Evolutionary conservation across 1,140 invertebrate species (phyloP).

Genomic region (Watersipora subatra): DNA sequence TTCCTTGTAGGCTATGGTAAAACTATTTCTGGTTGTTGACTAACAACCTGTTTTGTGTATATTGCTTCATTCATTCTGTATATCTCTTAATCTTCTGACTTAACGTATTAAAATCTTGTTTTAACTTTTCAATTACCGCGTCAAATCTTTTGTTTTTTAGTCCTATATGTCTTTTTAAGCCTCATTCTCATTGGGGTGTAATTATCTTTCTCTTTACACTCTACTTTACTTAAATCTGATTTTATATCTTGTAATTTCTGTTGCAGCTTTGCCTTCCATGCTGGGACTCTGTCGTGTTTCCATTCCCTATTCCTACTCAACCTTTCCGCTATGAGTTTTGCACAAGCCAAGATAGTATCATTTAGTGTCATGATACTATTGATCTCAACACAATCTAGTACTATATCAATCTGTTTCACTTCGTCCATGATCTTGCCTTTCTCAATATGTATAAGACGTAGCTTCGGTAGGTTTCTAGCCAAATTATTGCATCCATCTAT

Average conservation of each 20-base stretch:
- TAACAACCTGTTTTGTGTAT: no score
- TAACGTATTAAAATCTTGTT: no score
- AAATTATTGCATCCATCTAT: no score
- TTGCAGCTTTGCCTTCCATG: not conserved
- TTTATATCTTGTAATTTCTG: not conserved
- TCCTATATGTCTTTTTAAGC: not conserved
- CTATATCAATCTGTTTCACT: not conserved
- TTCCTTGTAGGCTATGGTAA: no score
- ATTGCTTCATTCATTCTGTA: no score
- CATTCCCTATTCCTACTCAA: not conserved
- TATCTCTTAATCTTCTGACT: no score
- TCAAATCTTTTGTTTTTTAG: no score
- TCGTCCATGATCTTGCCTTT: not conserved
- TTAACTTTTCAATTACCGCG: no score
- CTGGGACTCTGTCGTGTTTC: not conserved
- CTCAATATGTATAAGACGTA: not conserved
- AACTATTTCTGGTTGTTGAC: no score
- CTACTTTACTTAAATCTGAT: not conserved
- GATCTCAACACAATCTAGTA: not conserved
- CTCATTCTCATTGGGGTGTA: not conserved
- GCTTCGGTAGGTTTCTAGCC: no score
- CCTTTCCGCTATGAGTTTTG: no score
- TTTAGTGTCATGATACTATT: not conserved
- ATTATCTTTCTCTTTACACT: not conserved
- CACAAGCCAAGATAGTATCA: not conserved